Evolutionary conservation across 2,888 invertebrate species (phyloP).

Genomic region (Galerucella calmariensis): DNA sequence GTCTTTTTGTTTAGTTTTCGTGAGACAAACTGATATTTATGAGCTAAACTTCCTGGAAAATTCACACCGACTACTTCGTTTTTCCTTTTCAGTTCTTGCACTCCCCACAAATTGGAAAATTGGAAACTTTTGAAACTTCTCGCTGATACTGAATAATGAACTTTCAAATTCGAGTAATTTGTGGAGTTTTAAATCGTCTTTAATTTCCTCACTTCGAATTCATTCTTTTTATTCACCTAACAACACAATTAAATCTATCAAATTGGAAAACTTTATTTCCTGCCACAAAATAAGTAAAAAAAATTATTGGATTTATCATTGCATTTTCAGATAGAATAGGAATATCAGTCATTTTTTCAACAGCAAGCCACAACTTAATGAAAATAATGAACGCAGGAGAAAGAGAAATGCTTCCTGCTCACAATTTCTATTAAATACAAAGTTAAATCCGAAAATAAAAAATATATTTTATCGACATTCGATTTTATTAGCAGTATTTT

Average conservation of each 20-base stretch:
- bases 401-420: too few species aligned
- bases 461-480: neutral
- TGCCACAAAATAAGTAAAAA: constrained; percentile 13
- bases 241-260: constrained; percentile 57
- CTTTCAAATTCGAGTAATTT: constrained; percentile 56
- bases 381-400: too few species aligned
- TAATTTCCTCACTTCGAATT: constrained; percentile 50
- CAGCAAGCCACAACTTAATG: too few species aligned
- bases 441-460: neutral
- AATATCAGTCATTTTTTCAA: too few species aligned
- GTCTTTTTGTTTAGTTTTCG: constrained; percentile 6
- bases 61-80: constrained; percentile 17
- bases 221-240: constrained; percentile 54
- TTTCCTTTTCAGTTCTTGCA: constrained; percentile 18
- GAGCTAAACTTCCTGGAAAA: constrained; percentile 21
- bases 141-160: constrained; percentile 53
- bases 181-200: constrained; percentile 48
- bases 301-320: constrained; percentile 40
- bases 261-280: constrained; percentile 56
- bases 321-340: constrained; percentile 9
- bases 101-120: constrained; percentile 34
- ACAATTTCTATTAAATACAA: neutral
- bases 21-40: constrained; percentile 18
- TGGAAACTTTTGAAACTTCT: constrained; percentile 35
- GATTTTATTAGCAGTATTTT: neutral